Evolutionary conservation across 2,888 invertebrate species (phyloP).

Genomic region (Trichopria drosophilae): DNA sequence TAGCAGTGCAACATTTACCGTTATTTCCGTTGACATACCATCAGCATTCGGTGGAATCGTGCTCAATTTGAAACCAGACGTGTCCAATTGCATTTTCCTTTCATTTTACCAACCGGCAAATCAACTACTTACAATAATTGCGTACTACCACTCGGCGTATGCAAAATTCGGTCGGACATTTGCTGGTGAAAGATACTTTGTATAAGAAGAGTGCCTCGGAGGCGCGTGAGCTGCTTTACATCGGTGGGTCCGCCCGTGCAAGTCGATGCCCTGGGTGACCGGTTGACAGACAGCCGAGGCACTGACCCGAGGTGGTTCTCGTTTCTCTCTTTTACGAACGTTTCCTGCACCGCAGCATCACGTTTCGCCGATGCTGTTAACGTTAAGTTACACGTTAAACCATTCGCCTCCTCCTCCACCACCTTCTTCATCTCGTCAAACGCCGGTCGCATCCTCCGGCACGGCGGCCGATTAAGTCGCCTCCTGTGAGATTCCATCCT

Average conservation of each 20-base stretch:
- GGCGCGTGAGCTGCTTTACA: slow-evolving; percentile 19
- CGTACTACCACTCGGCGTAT: too few relatives aligned
- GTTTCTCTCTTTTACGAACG: slow-evolving; percentile 36
- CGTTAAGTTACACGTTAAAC: slow-evolving; percentile 32
- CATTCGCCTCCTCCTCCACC: slow-evolving; percentile 27
- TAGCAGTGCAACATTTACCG: too few relatives aligned
- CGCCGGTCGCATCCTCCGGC: slow-evolving; percentile 29
- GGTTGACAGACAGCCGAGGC: slow-evolving; percentile 45
- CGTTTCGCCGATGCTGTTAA: slow-evolving; percentile 12
- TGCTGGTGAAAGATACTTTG: too few relatives aligned
- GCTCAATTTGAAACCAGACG: too few relatives aligned
- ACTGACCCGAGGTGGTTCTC: slow-evolving; percentile 43
- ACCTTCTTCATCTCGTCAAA: slow-evolving; percentile 12
- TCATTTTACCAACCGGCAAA: too few relatives aligned
- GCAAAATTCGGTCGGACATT: too few relatives aligned
- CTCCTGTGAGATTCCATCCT: slow-evolving; percentile 31
- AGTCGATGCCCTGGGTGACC: slow-evolving; percentile 43
- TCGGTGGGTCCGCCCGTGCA: too few relatives aligned
- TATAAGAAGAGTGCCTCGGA: too few relatives aligned
- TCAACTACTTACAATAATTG: too few relatives aligned
- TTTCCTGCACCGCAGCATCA: slow-evolving; percentile 32
- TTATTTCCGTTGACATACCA: too few relatives aligned
- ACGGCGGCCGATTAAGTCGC: slow-evolving; percentile 35
- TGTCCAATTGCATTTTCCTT: too few relatives aligned
- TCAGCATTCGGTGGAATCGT: too few relatives aligned